Conservation (phyloP, 1,140 invertebrate genomes). For the Drosophila lacteicornis region DNA sequence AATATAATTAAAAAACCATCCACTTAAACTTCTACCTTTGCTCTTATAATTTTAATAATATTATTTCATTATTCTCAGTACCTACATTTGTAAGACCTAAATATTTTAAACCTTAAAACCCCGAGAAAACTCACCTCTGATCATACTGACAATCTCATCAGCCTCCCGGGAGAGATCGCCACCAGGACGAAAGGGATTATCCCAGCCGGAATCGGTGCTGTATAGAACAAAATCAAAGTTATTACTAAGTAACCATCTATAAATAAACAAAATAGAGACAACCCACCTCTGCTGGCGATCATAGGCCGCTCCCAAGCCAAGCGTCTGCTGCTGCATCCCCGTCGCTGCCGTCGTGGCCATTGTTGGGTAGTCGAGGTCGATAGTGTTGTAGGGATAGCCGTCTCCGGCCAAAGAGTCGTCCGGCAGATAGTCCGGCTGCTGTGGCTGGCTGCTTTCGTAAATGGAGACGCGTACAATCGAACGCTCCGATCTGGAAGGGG, state of each 20-base stretch:
- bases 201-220: constrained; percentile 97
- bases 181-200: constrained; percentile 98
- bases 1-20: not conserved
- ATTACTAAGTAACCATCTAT: not conserved
- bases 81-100: too few species aligned
- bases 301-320: constrained; percentile 67
- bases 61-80: not conserved
- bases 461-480: constrained; percentile 92
- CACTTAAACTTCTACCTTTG: too few species aligned
- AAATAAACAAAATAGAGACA: not conserved
- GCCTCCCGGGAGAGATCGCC: constrained; percentile 97
- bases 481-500: constrained; percentile 88
- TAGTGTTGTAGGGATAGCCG: constrained; percentile 60
- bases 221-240: constrained; percentile 9
- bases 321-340: constrained; percentile 56
- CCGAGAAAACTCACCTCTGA: constrained; percentile 88
- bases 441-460: constrained; percentile 91
- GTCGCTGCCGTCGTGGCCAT: constrained; percentile 74
- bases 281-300: constrained; percentile 83
- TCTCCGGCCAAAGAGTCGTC: constrained; percentile 40
- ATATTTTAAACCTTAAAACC: not conserved
- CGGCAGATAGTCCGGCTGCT: constrained; percentile 85
- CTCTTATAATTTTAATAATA: not conserved
- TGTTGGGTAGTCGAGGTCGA: constrained; percentile 71
- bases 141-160: constrained; percentile 97